Conservation (phyloP, 2,888 invertebrate genomes). For the Acleris holmiana region DNA sequence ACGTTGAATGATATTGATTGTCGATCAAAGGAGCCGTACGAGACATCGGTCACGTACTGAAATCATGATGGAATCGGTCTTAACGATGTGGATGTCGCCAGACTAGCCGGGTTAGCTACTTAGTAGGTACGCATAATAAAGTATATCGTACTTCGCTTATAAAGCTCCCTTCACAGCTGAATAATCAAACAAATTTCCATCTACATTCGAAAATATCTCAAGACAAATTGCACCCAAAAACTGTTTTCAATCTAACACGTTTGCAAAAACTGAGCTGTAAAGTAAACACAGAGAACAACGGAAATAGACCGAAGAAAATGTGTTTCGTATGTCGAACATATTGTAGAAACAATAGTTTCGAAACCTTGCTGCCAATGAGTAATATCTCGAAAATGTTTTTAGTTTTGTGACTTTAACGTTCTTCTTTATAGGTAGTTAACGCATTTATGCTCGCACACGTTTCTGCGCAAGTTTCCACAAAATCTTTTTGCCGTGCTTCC, state of each 20-base stretch:
- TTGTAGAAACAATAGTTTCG: conserved; percentile 71
- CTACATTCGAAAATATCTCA: neutral
- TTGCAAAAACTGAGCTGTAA: conserved; percentile 67
- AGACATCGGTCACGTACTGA: conserved; percentile 62
- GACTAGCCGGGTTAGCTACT: conserved; percentile 12
- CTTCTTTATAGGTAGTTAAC: conserved; percentile 54
- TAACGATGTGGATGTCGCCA: conserved; percentile 59
- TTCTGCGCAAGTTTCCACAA: conserved; percentile 44
- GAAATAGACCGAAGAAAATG: conserved; percentile 72
- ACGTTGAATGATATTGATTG: conserved; percentile 68
- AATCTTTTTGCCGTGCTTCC: conserved; percentile 41
- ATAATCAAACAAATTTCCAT: neutral
- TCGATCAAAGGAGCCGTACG: conserved; percentile 68
- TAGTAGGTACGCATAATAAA: conserved; percentile 12
- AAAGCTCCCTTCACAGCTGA: neutral
- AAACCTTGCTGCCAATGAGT: conserved; percentile 62
- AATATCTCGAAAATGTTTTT: conserved; percentile 67
- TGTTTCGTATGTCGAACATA: conserved; percentile 68
- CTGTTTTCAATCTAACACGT: conserved; percentile 59
- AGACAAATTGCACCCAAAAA: conserved; percentile 43
- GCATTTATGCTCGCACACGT: conserved; percentile 49
- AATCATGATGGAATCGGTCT: conserved; percentile 58
- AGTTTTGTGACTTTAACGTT: conserved; percentile 58
- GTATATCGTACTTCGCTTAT: conserved; percentile 2
- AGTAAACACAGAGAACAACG: conserved; percentile 66